These are phyloP conservation scores for Chromobotia macracanthus DNA, from an alignment of 2,797 vertebrate species.

Conservation along the genomic window DNA sequence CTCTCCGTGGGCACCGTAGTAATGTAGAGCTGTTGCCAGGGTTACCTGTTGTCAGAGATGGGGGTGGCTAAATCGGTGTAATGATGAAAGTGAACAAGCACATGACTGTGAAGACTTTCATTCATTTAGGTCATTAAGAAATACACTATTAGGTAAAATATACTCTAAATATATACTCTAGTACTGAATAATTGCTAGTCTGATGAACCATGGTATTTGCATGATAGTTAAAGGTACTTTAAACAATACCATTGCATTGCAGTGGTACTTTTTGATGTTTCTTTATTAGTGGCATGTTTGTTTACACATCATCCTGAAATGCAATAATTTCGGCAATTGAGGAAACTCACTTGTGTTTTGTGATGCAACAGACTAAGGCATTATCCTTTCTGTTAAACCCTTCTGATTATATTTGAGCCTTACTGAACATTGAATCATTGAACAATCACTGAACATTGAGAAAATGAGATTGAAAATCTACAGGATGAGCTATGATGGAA, in stretches of 20 bases:
- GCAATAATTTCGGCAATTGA: not conserved
- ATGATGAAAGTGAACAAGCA: not conserved
- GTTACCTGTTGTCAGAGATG: not conserved
- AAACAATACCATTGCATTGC: too few relatives aligned
- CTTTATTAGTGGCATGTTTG: too few relatives aligned
- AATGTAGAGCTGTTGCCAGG: not conserved
- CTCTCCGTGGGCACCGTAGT: too few relatives aligned
- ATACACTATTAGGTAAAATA: too few relatives aligned
- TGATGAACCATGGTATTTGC: not conserved
- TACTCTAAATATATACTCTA: too few relatives aligned
- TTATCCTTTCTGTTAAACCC: slow-evolving; percentile 13
- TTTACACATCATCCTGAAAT: not conserved
- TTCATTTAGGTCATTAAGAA: not conserved
- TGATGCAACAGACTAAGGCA: not conserved
- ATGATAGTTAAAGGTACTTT: not conserved
- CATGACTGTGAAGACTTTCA: not conserved
- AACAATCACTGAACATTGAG: too few relatives aligned
- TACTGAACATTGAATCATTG: not conserved
- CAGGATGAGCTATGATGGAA: slow-evolving; percentile 26
- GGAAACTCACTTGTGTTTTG: not conserved
- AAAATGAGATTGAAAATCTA: slow-evolving; percentile 8
- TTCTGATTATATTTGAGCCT: not conserved
- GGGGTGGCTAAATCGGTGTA: slow-evolving; percentile 1
- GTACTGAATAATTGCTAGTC: too few relatives aligned
- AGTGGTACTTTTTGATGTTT: too few relatives aligned